phyloP scores from a whole-genome alignment of 2,113 vertebrate species.

The Terrapene triunguis region DNA sequence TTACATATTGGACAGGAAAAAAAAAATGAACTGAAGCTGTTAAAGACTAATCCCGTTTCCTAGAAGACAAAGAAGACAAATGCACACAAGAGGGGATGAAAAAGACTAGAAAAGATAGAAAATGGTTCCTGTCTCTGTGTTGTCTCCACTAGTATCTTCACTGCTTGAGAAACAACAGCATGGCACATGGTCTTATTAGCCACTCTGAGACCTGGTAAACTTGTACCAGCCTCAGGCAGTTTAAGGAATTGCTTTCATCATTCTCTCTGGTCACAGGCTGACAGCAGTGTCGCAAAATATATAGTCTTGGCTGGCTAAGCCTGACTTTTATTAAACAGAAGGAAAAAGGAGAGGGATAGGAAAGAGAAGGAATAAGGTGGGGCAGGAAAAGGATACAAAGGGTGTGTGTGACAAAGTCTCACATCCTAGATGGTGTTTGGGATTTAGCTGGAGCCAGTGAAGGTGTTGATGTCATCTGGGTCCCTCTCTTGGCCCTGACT shows the following conservation, averaged over 20 bases:
- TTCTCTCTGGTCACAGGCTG: background rate
- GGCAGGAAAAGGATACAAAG: background rate
- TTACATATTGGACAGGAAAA: background rate
- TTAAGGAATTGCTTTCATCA: background rate
- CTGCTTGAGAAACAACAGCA: background rate
- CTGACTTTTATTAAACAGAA: background rate
- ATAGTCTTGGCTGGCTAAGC: background rate
- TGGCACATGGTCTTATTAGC: background rate
- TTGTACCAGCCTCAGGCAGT: background rate
- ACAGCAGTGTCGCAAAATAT: background rate
- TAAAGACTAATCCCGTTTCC: too few species aligned
- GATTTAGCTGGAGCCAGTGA: background rate
- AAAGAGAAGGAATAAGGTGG: background rate
- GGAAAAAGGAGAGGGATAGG: background rate
- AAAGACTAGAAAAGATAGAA: background rate
- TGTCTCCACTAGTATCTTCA: background rate
- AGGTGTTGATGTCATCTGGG: background rate
- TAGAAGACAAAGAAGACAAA: too few species aligned
- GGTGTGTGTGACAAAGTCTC: too few species aligned
- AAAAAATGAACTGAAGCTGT: background rate
- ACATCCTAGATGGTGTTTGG: background rate
- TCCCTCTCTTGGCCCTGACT: background rate
- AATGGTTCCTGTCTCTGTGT: background rate
- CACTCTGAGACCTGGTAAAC: background rate
- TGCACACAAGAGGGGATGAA: too few species aligned